A percentile compares a stretch with the other conserved stretches of the same genome.
phyloP scores from a whole-genome alignment of 2,888 invertebrate genomes.

The Brenthis ino region DNA sequence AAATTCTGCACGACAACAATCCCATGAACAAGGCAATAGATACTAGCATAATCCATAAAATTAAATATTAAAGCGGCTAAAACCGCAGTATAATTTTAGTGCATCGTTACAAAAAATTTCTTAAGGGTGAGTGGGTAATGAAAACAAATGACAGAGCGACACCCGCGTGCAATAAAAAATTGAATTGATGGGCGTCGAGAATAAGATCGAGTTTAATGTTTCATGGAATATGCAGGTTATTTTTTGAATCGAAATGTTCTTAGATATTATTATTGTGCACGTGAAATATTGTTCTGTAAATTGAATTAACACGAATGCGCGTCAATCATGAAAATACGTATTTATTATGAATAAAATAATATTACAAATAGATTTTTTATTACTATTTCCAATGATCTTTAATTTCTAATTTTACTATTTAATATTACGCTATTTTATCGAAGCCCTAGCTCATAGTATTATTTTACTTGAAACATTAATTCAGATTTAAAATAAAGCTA shows the following conservation, averaged over 20 bases:
- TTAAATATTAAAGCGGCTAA: slow-evolving; percentile 15
- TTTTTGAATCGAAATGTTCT: slow-evolving; percentile 15
- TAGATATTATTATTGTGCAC: slow-evolving; percentile 15
- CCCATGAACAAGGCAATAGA: not conserved
- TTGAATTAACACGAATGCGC: not conserved
- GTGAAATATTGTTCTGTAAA: slow-evolving; percentile 1
- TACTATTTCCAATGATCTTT: too few species aligned
- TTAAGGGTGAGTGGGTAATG: slow-evolving; percentile 65
- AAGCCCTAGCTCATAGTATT: too few species aligned
- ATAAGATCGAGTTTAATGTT: slow-evolving; percentile 68
- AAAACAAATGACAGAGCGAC: slow-evolving; percentile 75
- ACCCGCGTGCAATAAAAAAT: slow-evolving; percentile 73
- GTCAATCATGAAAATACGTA: not conserved
- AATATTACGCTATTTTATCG: too few species aligned
- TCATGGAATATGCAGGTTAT: slow-evolving; percentile 44
- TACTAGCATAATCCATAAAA: not conserved
- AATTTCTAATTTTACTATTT: too few species aligned
- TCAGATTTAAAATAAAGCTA: not conserved
- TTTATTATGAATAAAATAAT: not conserved
- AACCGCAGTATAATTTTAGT: not conserved
- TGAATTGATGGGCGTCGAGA: slow-evolving; percentile 69
- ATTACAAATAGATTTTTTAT: too few species aligned
- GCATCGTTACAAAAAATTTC: slow-evolving; percentile 42
- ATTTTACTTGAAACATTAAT: not conserved
- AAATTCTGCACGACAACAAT: not conserved